Evolutionary conservation across 1,140 invertebrate species (phyloP), one percentile per base, ranked within the genome.

Genomic region (Bombus haemorrhoidalis): DNA sequence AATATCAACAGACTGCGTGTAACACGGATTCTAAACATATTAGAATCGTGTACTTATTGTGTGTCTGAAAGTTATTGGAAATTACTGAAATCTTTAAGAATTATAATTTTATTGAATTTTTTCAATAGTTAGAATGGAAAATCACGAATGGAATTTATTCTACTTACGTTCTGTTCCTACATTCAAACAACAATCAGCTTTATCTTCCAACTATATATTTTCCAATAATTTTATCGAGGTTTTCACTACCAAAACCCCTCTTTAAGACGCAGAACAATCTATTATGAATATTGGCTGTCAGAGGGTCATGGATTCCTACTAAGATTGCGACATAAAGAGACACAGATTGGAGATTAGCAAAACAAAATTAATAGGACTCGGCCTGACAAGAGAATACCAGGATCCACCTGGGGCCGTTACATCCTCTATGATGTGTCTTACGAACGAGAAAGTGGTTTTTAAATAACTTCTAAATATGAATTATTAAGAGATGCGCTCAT

Each of bases 271-370:
- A 4, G 34, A 87, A 75, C 72, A 68, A 87, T 90, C 89, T 90
- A 87, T 89, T 83, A 82, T 69, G 80, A 83, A 47, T 91, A 90
- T 89, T 43, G 83, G 57, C 69, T 86, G 81, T 86, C 85, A 72
- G 72, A 71, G 68, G 74, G 69, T 89, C 83, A 89, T 53, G 89
- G 77, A 84, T 86, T 76, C 68, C 59, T 83, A 28, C 82, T 89
- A 90, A 91, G 91, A 90, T 91, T 85, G 77, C 87, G 83, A 91
- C 88, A 81, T 89, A 88, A 92, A 88, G 90, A 91, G 88, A 91
- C 92, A 90, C 91, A 93, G 92, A 92, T 93, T 93, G 91, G 91
- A 93, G 93, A 94, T 94, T 94, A 94, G 92, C 85, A 77, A 88
- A 91, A 90, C 76, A 89, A 94, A 94, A 94, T 94, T 93, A 94